Evolutionary conservation across 2,797 vertebrate species (phyloP), one percentile per base, ranked within the genome.

Genomic region (Scleropages formosus): DNA sequence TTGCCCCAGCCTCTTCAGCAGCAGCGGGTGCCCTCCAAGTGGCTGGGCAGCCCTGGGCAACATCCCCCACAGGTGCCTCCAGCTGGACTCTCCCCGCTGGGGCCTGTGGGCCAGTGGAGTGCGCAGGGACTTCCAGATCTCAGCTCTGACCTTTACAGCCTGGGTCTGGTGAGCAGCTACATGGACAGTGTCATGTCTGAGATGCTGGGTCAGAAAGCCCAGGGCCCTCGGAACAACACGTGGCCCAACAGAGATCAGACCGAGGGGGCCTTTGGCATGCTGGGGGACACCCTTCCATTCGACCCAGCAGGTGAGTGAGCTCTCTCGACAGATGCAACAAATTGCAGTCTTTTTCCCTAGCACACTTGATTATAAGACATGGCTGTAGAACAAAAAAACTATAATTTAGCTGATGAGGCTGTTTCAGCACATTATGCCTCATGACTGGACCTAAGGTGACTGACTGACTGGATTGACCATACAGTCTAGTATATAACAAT

Each of bases 241-340:
- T 99, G 98, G 98, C 98, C 98, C 76, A 99, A 99, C 88, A 93
- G 96, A 78, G 96, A 98, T 87, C 98, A 99, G 90, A 97, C 89
- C n/a, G 98, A 99, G 53, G 89, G 89, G 11, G 82, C 87, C 77
- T 94, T 91, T 9, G 90, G 91, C 13, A 90, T 89, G 67, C 83
- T 98, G 88, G 96, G 96, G 80, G 97, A 98, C 85, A 90, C 96
- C 18, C 87, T 99, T 83, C 96, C 97, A 77, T 99, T 99, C 73
- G 98, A 99, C 86, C 98, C 98, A 67, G 98, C 97, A 93, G 98
- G 98, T 98, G 84, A 92, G 83, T 16, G 4, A 31, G 46, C 0
- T 15, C 7, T 44, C 59, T 63, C 65, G n/a, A n/a, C n/a, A 22
- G 1, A 47, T 3, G 47, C 51, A 15, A 22, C 12, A 8, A 44